Evolutionary conservation across 1,140 invertebrate genomes (phyloP), one percentile per base, ranked within the genome.

Genomic region (Drosophila littoralis): DNA sequence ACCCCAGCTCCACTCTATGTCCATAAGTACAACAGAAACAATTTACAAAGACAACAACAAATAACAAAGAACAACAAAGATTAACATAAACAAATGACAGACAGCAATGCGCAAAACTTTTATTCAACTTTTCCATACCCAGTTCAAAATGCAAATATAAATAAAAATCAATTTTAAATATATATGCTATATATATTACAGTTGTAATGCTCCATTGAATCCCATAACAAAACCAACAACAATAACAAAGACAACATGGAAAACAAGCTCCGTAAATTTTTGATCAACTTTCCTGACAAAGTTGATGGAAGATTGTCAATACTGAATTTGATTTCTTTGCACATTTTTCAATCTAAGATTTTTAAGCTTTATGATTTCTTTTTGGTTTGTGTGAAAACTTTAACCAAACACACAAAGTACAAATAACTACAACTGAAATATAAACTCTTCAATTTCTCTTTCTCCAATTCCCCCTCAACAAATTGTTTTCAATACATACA

Each of bases 391-490:
- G 28, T 46, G 28, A 42, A 54, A 36, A 80, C 50, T 70, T 48
- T 50, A 82, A 79, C 61, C 70, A 68, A 58, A 77, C 48, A 78
- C 61, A 78, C 60, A 69, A 64, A 77, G 64, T 63, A 74, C 54
- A 68, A 73, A 57, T 43, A 63, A 73, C 67, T 59, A 67, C 35
- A 52, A 72, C 70, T 80, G 66, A 81, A 81, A 90, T 82, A 90
- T 81, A 86, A 81, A 88, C 86, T 91, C 75, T 91, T 84, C 52
- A 81, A 90, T 89, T 91, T 91, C 89, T 91, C 89, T 91, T 91
- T 91, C 83, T 91, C 81, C 84, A 85, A 88, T 83, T 77, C 86
- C 81, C 77, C 64, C 66, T 36, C 52, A 68, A 76, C 81, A 71
- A 79, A 83, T 72, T 88, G 65, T 81, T 90, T 90, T 89, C 84